These are phyloP conservation scores for Chrysemys picta DNA, from an alignment of 2,113 vertebrate species.

Conservation along the genomic window DNA sequence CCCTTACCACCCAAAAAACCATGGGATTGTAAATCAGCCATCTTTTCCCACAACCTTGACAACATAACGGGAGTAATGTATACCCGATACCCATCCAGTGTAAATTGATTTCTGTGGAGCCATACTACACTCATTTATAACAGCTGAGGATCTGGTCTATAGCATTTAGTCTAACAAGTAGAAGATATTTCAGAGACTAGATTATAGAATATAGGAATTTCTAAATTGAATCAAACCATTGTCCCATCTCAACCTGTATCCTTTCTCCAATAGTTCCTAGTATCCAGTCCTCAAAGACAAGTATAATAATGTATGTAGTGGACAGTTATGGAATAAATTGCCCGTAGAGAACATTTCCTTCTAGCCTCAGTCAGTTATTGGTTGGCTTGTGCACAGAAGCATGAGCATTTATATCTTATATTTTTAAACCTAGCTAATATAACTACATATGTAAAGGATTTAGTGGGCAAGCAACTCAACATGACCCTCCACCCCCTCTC, in stretches of 20 bases:
- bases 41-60: neutral
- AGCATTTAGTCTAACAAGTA: neutral
- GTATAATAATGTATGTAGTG: neutral
- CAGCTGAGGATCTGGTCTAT: neutral
- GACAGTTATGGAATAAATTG: neutral
- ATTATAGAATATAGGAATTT: neutral
- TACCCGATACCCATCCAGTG: neutral
- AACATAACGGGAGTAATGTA: neutral
- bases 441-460: neutral
- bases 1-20: neutral
- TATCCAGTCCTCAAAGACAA: neutral
- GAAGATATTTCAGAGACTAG: neutral
- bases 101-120: neutral
- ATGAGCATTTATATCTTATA: neutral
- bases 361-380: neutral
- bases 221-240: neutral
- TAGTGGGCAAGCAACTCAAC: neutral
- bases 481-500: neutral
- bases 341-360: neutral
- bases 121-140: neutral
- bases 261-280: neutral
- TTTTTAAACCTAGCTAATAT: neutral
- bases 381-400: neutral
- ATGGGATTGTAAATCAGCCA: neutral
- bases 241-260: neutral